Percentiles rank a stretch among this genome's conserved stretches.
These are phyloP conservation scores for Halictus ligatus DNA, from an alignment of 2,888 invertebrate species.

Conservation along the genomic window DNA sequence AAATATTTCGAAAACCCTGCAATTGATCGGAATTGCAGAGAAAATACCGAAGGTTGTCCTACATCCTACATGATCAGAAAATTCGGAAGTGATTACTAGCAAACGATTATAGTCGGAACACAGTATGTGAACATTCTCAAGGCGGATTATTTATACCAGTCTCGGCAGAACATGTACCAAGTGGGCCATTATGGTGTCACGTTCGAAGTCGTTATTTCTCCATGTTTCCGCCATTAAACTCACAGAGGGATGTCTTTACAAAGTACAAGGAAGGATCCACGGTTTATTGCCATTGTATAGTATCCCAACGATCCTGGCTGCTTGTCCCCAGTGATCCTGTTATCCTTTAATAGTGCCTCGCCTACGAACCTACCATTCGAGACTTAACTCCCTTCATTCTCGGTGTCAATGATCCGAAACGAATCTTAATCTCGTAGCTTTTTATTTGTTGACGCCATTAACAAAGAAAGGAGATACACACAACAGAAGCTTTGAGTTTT, in stretches of 20 bases:
- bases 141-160: background rate
- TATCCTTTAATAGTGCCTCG: conserved; percentile 25
- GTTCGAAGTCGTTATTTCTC: conserved; percentile 42
- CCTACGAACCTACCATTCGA: background rate
- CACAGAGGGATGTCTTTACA: conserved; percentile 40
- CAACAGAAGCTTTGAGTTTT: too few relatives aligned
- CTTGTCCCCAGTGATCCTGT: conserved; percentile 38
- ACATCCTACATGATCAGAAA: too few relatives aligned
- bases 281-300: conserved; percentile 50
- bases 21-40: too few relatives aligned
- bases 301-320: conserved; percentile 41
- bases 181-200: conserved; percentile 30
- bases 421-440: background rate
- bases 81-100: background rate
- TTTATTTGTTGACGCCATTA: too few relatives aligned
- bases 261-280: conserved; percentile 31
- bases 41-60: too few relatives aligned
- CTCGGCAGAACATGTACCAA: background rate
- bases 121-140: background rate
- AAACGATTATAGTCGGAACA: background rate
- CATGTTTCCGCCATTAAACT: conserved; percentile 47
- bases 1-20: too few relatives aligned
- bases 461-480: too few relatives aligned
- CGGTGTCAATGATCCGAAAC: background rate
- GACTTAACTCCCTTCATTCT: background rate